Conservation (phyloP, 2,888 invertebrate species). For the Phymatocera aterrima region DNA sequence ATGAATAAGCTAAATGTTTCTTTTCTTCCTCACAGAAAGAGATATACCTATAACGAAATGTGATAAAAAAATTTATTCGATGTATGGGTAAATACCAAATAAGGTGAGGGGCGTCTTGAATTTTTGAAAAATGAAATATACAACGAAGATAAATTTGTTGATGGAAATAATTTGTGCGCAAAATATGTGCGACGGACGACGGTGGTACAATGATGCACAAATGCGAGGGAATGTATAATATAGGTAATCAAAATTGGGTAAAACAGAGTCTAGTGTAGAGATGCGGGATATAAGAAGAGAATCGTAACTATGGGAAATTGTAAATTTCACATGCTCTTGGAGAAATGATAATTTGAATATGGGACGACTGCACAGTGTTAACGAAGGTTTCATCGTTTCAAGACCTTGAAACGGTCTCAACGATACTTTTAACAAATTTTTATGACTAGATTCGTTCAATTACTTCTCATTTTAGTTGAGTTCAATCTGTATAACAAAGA, state of each 20-base stretch:
- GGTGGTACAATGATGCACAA: slow-evolving; percentile 40
- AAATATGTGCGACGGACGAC: slow-evolving; percentile 48
- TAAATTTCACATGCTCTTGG: slow-evolving; percentile 20
- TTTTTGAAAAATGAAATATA: neutral
- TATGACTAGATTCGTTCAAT: slow-evolving; percentile 51
- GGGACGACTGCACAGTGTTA: slow-evolving; percentile 55
- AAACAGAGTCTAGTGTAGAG: neutral
- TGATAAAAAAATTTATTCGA: no score
- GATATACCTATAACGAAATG: no score
- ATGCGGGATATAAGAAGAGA: slow-evolving; percentile 25
- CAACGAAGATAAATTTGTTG: no score
- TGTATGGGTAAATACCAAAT: neutral
- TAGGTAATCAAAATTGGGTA: neutral
- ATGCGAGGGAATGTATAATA: slow-evolving; percentile 19
- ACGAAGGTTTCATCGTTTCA: slow-evolving; percentile 50
- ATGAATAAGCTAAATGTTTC: no score
- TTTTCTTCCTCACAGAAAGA: no score
- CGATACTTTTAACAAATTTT: slow-evolving; percentile 54
- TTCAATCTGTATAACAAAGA: neutral
- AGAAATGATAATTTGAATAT: slow-evolving; percentile 38
- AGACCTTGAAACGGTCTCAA: slow-evolving; percentile 56
- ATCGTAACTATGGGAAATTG: neutral
- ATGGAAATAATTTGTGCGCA: slow-evolving; percentile 40
- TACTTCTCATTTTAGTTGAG: slow-evolving; percentile 8
- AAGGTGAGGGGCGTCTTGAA: neutral